phyloP scores from a whole-genome alignment of 2,113 vertebrate species.

The Corythornis cristatus region DNA sequence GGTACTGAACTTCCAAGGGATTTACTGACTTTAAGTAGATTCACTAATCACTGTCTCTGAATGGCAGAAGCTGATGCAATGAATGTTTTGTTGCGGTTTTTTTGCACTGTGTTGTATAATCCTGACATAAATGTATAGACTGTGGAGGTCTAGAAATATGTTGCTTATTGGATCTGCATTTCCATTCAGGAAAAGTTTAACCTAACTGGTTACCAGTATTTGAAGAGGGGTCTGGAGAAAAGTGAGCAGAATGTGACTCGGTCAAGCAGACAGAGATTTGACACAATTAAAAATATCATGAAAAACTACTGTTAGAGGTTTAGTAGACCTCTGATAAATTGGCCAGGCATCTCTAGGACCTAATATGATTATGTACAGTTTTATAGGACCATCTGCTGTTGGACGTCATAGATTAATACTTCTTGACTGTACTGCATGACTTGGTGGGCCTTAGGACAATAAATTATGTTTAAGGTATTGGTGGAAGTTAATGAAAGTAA shows the following conservation, averaged over 20 bases:
- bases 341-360: background rate
- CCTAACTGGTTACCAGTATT: background rate
- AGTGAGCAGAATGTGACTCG: background rate
- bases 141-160: background rate
- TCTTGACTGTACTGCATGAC: background rate
- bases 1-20: background rate
- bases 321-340: background rate
- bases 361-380: background rate
- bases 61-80: background rate
- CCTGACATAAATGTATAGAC: background rate
- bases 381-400: background rate
- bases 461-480: background rate
- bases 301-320: background rate
- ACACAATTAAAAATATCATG: background rate
- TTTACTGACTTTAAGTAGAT: background rate
- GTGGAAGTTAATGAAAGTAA: background rate
- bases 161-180: background rate
- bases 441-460: background rate
- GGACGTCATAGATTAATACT: background rate
- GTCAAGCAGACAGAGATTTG: background rate
- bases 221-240: background rate
- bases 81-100: background rate
- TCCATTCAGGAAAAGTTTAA: background rate
- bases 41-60: background rate
- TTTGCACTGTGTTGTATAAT: background rate